Percentiles rank a stretch among this genome's conserved stretches.
These are phyloP conservation scores for Dastarcus helophoroides DNA, from an alignment of 2,888 invertebrate genomes.

Conservation along the genomic window DNA sequence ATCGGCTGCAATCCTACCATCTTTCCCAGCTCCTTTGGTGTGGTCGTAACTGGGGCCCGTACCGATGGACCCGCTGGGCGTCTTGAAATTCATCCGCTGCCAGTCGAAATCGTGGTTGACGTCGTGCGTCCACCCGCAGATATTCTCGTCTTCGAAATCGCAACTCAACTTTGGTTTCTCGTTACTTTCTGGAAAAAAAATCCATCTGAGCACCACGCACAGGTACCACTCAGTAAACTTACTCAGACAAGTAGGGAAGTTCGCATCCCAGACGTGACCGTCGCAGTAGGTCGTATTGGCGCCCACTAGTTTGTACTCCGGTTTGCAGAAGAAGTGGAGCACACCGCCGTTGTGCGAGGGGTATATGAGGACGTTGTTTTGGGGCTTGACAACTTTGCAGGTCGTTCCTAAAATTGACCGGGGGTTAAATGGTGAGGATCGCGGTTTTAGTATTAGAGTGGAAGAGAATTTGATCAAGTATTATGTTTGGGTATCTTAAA, in stretches of 20 bases:
- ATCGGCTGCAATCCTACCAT: too few species aligned
- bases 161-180: constrained; percentile 41
- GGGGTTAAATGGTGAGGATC: neutral
- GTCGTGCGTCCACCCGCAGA: constrained; percentile 74
- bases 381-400: constrained; percentile 38
- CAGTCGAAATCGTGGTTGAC: constrained; percentile 62
- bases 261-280: constrained; percentile 57
- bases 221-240: too few species aligned
- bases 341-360: constrained; percentile 44
- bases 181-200: constrained; percentile 28
- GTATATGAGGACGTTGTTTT: constrained; percentile 44
- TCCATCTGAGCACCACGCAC: neutral
- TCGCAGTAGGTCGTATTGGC: constrained; percentile 56
- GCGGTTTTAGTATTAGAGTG: too few species aligned
- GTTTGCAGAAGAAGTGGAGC: constrained; percentile 53
- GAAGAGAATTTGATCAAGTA: too few species aligned
- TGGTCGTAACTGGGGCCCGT: constrained; percentile 72
- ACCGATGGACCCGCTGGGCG: constrained; percentile 51
- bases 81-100: constrained; percentile 50
- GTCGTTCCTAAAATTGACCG: constrained; percentile 41
- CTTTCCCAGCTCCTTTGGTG: constrained; percentile 46
- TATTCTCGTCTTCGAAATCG: constrained; percentile 52
- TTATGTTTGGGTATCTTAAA: too few species aligned
- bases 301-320: constrained; percentile 50
- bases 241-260: constrained; percentile 56